phyloP scores from a whole-genome alignment of 2,888 invertebrate species.

The Ischnus inquisitorius region DNA sequence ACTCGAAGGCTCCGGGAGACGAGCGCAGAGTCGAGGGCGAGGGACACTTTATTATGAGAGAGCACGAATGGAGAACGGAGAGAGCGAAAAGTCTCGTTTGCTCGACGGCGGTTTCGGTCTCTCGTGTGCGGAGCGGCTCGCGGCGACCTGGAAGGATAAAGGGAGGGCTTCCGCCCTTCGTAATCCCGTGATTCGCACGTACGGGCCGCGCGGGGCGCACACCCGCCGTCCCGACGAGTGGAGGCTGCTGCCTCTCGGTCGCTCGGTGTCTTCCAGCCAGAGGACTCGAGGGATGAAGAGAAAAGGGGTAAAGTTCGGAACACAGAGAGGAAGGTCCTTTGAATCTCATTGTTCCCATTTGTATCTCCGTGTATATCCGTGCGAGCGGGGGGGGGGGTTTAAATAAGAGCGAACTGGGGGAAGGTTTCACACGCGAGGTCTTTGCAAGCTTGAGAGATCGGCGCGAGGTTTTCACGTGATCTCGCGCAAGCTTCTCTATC shows the following conservation, averaged over 20 bases:
- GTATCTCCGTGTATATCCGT: constrained; percentile 57
- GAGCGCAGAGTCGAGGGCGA: constrained; percentile 41
- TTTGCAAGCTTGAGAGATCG: neutral
- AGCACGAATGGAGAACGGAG: constrained; percentile 48
- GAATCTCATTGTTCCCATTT: constrained; percentile 67
- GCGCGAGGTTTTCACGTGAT: neutral
- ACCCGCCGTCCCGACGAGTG: constrained; percentile 45
- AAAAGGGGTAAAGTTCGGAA: constrained; percentile 54
- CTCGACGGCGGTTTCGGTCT: constrained; percentile 31
- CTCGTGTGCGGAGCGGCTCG: constrained; percentile 27
- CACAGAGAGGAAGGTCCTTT: constrained; percentile 38
- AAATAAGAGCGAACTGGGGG: neutral
- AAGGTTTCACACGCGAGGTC: neutral
- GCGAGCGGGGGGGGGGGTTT: neutral
- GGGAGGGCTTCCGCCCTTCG: constrained; percentile 67
- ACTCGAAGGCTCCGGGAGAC: constrained; percentile 15
- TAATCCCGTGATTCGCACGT: constrained; percentile 70
- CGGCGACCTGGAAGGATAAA: constrained; percentile 67
- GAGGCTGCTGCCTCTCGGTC: constrained; percentile 54
- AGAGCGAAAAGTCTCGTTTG: constrained; percentile 60
- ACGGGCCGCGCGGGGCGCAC: constrained; percentile 35
- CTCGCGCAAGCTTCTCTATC: neutral
- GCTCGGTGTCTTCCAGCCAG: constrained; percentile 54
- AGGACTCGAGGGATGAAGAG: constrained; percentile 5
- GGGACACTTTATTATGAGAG: constrained; percentile 61